These are phyloP conservation scores for Rhodeus uyekii DNA, from an alignment of 2,797 vertebrate species.

Conservation along the genomic window DNA sequence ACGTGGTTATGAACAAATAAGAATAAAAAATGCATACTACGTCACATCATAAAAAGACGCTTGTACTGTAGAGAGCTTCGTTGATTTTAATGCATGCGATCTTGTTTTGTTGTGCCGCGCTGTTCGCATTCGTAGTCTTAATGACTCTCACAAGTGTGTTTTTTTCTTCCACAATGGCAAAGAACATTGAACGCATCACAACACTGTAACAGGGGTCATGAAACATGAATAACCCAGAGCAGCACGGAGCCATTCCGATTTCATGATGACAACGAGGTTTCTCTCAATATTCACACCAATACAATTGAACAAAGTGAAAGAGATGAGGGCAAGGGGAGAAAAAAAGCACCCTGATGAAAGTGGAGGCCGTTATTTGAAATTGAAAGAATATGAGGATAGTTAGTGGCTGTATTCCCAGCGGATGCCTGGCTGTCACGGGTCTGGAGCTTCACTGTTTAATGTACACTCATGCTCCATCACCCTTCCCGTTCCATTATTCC, in stretches of 20 bases:
- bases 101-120: background rate
- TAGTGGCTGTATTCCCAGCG: slow-evolving; percentile 95
- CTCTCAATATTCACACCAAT: slow-evolving; percentile 54
- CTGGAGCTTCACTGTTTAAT: slow-evolving; percentile 97
- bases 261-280: slow-evolving; percentile 35
- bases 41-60: background rate
- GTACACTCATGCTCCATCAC: slow-evolving; percentile 99
- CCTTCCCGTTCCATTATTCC: slow-evolving; percentile 93
- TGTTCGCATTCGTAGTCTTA: background rate
- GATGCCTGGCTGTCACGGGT: slow-evolving; percentile 89
- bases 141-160: slow-evolving; percentile 30
- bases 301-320: slow-evolving; percentile 80
- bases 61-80: background rate
- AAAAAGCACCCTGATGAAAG: slow-evolving; percentile 79
- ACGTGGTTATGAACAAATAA: too few species aligned
- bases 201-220: slow-evolving; percentile 57
- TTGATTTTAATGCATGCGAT: background rate
- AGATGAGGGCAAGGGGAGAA: slow-evolving; percentile 38
- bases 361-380: slow-evolving; percentile 86
- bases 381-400: slow-evolving; percentile 95
- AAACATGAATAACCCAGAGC: slow-evolving; percentile 58
- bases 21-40: background rate
- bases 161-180: slow-evolving; percentile 30
- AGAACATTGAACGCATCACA: slow-evolving; percentile 50
- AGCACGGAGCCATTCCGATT: slow-evolving; percentile 49